A percentile compares a stretch with the other conserved stretches of the same genome.
Evolutionary conservation across 2,888 invertebrate genomes (phyloP).

Genomic region (Carterocephalus palaemon): DNA sequence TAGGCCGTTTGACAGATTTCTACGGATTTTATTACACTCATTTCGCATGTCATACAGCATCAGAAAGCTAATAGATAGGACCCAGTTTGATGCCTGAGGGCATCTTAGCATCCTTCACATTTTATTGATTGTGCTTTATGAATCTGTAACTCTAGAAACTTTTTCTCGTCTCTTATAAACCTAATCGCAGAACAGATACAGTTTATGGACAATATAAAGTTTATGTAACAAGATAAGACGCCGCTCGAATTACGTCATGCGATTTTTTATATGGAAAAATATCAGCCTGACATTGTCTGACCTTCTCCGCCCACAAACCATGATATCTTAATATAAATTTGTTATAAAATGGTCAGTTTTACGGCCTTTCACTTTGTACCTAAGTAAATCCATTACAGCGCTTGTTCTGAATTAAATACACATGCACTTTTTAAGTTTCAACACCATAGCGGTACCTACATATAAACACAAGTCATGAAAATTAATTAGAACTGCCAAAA

Average conservation of each 20-base stretch:
- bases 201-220: not conserved
- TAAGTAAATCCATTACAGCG: no score
- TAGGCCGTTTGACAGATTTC: no score
- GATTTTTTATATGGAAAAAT: constrained; percentile 2
- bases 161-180: not conserved
- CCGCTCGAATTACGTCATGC: not conserved
- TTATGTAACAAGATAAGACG: not conserved
- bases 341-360: no score
- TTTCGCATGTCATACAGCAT: no score
- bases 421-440: no score
- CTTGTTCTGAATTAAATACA: no score
- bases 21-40: no score
- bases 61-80: no score
- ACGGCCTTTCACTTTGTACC: no score
- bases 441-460: not conserved
- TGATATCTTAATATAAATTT: not conserved
- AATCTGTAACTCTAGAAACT: not conserved
- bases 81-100: no score
- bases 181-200: not conserved
- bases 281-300: not conserved
- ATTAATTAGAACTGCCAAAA: constrained; percentile 1
- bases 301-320: not conserved
- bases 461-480: not conserved
- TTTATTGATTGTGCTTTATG: not conserved
- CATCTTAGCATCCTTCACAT: no score